These are phyloP conservation scores for Zosterops hypoxanthus DNA, from an alignment of 2,113 vertebrate species.

Conservation along the genomic window DNA sequence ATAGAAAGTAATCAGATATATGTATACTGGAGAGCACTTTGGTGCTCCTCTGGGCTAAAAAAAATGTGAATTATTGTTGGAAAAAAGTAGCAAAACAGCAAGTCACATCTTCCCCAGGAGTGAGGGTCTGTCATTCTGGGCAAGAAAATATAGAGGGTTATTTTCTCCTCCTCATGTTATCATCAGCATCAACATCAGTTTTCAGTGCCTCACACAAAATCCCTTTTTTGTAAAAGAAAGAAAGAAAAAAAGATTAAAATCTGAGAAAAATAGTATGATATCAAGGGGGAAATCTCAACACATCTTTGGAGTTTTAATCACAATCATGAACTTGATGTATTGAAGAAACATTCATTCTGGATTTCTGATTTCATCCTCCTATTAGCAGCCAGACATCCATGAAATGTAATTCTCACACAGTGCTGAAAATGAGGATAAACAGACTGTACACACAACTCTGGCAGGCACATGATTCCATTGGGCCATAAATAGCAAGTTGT, in stretches of 20 bases:
- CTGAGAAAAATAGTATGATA: not conserved
- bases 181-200: not conserved
- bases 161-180: not conserved
- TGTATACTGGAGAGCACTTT: not conserved
- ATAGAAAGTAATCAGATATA: not conserved
- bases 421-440: not conserved
- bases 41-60: not conserved
- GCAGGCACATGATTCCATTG: not conserved
- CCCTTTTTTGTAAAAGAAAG: not conserved
- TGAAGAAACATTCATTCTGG: not conserved
- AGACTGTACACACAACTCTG: not conserved
- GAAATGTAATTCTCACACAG: not conserved
- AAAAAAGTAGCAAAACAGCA: not conserved
- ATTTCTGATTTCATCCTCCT: constrained; percentile 26
- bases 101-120: not conserved
- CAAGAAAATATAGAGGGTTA: not conserved
- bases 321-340: not conserved
- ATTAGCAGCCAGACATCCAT: constrained; percentile 19
- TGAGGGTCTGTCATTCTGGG: not conserved
- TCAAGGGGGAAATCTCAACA: not conserved
- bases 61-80: not conserved
- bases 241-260: not conserved
- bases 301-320: not conserved
- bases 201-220: not conserved
- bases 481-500: constrained; percentile 12